phyloP scores from a whole-genome alignment of 2,113 vertebrate species.

The Calidris pygmaea region DNA sequence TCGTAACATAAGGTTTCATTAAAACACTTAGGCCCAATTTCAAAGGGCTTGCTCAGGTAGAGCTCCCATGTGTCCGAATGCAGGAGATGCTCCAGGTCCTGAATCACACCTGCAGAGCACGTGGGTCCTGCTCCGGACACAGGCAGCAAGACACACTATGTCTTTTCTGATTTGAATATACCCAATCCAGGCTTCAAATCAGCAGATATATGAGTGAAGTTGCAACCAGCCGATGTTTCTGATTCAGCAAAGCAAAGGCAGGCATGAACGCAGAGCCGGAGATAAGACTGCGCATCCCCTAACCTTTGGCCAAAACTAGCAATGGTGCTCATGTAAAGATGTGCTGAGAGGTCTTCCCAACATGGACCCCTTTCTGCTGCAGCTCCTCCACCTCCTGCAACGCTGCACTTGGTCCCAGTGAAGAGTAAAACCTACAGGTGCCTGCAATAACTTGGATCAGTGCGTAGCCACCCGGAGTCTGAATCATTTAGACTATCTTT shows the following conservation, averaged over 20 bases:
- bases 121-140: neutral
- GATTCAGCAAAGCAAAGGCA: neutral
- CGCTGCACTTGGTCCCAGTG: neutral
- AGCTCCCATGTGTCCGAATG: neutral
- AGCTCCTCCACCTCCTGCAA: neutral
- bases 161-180: neutral
- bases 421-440: neutral
- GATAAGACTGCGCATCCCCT: neutral
- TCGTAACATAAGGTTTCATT: constrained; percentile 34
- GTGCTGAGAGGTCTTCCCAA: neutral
- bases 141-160: fast-evolving
- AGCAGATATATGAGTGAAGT: neutral
- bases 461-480: neutral
- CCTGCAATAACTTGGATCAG: neutral
- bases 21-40: neutral
- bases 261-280: neutral
- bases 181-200: neutral
- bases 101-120: neutral
- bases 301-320: neutral
- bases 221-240: neutral
- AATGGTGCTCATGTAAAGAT: neutral
- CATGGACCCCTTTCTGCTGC: neutral
- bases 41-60: neutral
- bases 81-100: neutral
- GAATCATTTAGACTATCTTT: neutral